These are phyloP conservation scores for Uromys caudimaculatus DNA, from an alignment of 2,797 vertebrate species.

Conservation along the genomic window DNA sequence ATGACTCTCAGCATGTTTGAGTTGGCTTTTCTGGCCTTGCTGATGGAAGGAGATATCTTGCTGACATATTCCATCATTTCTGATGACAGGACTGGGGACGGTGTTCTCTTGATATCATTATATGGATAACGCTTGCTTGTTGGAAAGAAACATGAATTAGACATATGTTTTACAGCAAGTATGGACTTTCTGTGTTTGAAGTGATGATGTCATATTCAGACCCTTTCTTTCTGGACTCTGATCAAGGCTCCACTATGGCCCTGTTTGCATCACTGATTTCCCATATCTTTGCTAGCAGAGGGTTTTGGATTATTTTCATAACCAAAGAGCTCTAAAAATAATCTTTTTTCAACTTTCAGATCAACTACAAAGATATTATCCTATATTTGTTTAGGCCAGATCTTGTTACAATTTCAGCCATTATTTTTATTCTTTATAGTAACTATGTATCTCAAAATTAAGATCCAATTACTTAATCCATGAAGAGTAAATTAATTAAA, in stretches of 20 bases:
- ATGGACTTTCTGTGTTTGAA: neutral
- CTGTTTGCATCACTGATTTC: slow-evolving; percentile 12
- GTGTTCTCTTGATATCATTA: neutral
- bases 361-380: neutral
- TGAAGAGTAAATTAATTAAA: neutral
- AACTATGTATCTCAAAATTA: neutral
- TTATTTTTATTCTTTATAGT: neutral
- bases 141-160: neutral
- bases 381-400: neutral
- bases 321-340: neutral
- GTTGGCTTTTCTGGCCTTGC: slow-evolving; percentile 47
- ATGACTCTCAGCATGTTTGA: slow-evolving; percentile 9
- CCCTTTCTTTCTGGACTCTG: neutral
- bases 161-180: neutral
- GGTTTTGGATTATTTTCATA: slow-evolving; percentile 3
- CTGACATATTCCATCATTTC: slow-evolving; percentile 62
- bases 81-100: slow-evolving; percentile 40
- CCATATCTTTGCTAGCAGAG: neutral
- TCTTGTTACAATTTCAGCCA: neutral
- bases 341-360: slow-evolving; percentile 10
- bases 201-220: neutral
- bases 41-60: slow-evolving; percentile 9
- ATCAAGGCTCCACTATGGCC: neutral
- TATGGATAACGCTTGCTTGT: neutral
- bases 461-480: neutral